These are phyloP conservation scores for Priocnemis perturbator DNA, from an alignment of 2,888 invertebrate genomes.

Conservation along the genomic window DNA sequence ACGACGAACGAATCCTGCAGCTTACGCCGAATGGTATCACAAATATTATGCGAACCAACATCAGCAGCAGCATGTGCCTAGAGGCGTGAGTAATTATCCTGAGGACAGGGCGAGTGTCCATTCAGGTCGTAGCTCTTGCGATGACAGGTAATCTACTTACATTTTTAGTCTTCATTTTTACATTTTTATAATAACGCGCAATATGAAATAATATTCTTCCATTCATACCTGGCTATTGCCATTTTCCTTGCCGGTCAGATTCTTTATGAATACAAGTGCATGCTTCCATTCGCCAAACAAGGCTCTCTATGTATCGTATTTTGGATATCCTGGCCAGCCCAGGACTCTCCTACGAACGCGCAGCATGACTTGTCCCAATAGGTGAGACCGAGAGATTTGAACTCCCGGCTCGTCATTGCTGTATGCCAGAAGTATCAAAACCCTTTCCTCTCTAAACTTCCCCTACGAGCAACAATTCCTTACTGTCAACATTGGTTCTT, in stretches of 20 bases:
- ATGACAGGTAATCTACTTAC: slow-evolving; percentile 78
- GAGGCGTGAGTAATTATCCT: slow-evolving; percentile 69
- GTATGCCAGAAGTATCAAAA: background rate
- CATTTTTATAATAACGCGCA: slow-evolving; percentile 4
- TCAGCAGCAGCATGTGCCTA: slow-evolving; percentile 60
- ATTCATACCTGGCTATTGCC: slow-evolving; percentile 29
- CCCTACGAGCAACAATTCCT: too few relatives aligned
- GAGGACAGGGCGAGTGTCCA: slow-evolving; percentile 88
- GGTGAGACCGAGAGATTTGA: slow-evolving; percentile 63
- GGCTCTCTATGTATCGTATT: slow-evolving; percentile 68
- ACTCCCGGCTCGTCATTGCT: slow-evolving; percentile 52
- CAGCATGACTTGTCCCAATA: slow-evolving; percentile 63
- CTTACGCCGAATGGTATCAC: slow-evolving; percentile 87
- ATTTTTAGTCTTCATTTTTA: slow-evolving; percentile 53
- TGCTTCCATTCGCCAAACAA: slow-evolving; percentile 69
- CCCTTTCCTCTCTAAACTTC: background rate
- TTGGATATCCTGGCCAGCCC: slow-evolving; percentile 64
- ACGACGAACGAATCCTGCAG: slow-evolving; percentile 85
- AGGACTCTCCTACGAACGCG: slow-evolving; percentile 63
- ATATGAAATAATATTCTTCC: slow-evolving; percentile 9
- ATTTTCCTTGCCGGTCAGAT: slow-evolving; percentile 65
- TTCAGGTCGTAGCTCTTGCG: slow-evolving; percentile 89
- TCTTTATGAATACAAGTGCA: slow-evolving; percentile 66
- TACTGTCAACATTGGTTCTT: too few relatives aligned
- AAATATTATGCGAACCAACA: slow-evolving; percentile 80